phyloP scores from a whole-genome alignment of 2,797 vertebrate genomes.

The Xenops minutus region DNA sequence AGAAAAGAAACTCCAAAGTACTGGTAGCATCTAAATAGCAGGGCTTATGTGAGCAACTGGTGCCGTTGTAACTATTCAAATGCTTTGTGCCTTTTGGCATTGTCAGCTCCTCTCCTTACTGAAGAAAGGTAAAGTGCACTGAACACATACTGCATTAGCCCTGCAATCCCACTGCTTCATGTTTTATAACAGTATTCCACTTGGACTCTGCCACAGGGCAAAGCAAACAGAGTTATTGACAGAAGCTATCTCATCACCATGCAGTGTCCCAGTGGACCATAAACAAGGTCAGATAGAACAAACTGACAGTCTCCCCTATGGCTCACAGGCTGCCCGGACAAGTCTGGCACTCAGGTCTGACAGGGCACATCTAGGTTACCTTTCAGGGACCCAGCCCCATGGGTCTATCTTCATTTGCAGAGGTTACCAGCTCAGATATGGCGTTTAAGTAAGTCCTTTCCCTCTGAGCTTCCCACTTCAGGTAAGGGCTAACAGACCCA shows the following conservation, averaged over 20 bases:
- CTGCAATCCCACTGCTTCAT: background rate
- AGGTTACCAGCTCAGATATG: background rate
- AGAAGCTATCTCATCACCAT: background rate
- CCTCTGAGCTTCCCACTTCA: background rate
- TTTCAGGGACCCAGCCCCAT: background rate
- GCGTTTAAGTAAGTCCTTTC: background rate
- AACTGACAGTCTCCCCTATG: background rate
- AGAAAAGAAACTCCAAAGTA: background rate
- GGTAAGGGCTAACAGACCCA: background rate
- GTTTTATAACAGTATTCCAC: background rate
- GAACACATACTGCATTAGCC: background rate
- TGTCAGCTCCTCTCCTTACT: background rate
- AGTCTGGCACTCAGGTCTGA: background rate
- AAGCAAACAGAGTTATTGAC: background rate
- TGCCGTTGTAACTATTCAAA: background rate
- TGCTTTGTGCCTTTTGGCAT: background rate
- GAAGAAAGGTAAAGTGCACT: background rate
- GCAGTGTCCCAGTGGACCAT: background rate
- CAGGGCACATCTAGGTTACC: background rate
- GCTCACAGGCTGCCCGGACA: background rate
- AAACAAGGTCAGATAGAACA: constrained; percentile 25
- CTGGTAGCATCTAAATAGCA: background rate
- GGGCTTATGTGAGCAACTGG: background rate
- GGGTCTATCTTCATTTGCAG: background rate
- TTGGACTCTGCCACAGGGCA: background rate